These are phyloP conservation scores for Abrostola tripartita DNA, from an alignment of 2,888 invertebrate genomes.

Conservation along the genomic window DNA sequence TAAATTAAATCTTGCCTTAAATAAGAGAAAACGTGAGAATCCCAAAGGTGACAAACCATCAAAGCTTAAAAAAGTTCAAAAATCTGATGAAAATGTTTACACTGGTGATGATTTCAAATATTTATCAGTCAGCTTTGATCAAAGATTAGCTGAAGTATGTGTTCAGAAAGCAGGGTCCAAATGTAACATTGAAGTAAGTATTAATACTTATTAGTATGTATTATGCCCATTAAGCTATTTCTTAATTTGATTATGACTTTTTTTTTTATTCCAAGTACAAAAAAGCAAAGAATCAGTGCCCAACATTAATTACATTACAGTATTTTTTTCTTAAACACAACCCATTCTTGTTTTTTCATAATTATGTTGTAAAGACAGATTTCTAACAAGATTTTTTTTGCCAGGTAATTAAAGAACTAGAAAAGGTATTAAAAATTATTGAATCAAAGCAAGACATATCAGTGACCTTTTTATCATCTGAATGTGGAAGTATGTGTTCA, in stretches of 20 bases:
- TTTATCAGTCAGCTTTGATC: slow-evolving; percentile 73
- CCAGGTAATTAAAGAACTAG: slow-evolving; percentile 93
- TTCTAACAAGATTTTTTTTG: slow-evolving; percentile 54
- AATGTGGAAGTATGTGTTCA: slow-evolving; percentile 93
- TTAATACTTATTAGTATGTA: slow-evolving; percentile 7
- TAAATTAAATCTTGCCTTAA: slow-evolving; percentile 80
- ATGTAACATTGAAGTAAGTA: slow-evolving; percentile 75
- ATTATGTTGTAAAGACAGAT: too few relatives aligned
- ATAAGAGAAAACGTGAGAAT: slow-evolving; percentile 81
- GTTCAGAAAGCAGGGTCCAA: slow-evolving; percentile 70
- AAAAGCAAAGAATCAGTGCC: too few relatives aligned
- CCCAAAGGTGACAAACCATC: slow-evolving; percentile 74
- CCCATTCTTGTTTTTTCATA: too few relatives aligned
- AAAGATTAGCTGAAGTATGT: slow-evolving; percentile 77
- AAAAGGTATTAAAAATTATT: slow-evolving; percentile 88
- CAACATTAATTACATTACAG: too few relatives aligned
- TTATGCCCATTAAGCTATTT: too few relatives aligned
- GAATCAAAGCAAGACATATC: slow-evolving; percentile 81
- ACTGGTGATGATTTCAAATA: slow-evolving; percentile 64
- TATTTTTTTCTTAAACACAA: too few relatives aligned
- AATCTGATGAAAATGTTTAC: slow-evolving; percentile 53
- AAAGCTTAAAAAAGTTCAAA: slow-evolving; percentile 73
- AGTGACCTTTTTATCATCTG: slow-evolving; percentile 92
- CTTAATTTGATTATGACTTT: too few relatives aligned
- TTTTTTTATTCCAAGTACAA: too few relatives aligned